phyloP scores from a whole-genome alignment of 1,140 invertebrate genomes.

The Trichogramma pretiosum region DNA sequence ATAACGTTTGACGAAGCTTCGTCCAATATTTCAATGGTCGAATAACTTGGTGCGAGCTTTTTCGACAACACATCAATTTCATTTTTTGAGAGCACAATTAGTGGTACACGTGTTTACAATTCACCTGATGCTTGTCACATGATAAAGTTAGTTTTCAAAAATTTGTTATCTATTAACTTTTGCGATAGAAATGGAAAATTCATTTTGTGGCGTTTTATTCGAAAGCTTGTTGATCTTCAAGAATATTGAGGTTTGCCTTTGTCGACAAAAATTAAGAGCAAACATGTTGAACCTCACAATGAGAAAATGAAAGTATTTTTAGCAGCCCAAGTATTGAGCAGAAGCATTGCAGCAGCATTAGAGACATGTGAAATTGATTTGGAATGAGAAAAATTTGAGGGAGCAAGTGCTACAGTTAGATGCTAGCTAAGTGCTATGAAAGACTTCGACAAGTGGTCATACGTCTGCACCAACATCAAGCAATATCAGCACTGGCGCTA shows the following conservation, averaged over 20 bases:
- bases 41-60: constrained; percentile 21
- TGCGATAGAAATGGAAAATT: constrained; percentile 11
- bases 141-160: constrained; percentile 34
- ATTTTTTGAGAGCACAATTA: constrained; percentile 29
- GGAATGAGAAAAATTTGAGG: too few relatives aligned
- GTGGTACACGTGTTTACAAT: constrained; percentile 22
- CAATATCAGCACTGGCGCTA: too few relatives aligned
- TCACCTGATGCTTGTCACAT: constrained; percentile 36
- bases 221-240: constrained; percentile 16
- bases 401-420: too few relatives aligned
- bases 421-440: too few relatives aligned
- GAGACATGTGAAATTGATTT: too few relatives aligned
- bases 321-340: too few relatives aligned
- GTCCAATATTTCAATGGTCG: constrained; percentile 9
- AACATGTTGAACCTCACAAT: too few relatives aligned
- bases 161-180: constrained; percentile 23
- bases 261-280: constrained; percentile 14
- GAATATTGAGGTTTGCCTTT: constrained; percentile 17
- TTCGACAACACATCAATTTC: constrained; percentile 20
- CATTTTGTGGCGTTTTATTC: constrained; percentile 21
- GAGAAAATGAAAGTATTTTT: too few relatives aligned
- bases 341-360: too few relatives aligned
- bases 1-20: constrained; percentile 16
- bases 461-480: too few relatives aligned
- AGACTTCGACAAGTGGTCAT: too few relatives aligned